Evolutionary conservation across 2,888 invertebrate genomes (phyloP), one percentile per base, ranked within the genome.

Genomic region (Meganola albula): DNA sequence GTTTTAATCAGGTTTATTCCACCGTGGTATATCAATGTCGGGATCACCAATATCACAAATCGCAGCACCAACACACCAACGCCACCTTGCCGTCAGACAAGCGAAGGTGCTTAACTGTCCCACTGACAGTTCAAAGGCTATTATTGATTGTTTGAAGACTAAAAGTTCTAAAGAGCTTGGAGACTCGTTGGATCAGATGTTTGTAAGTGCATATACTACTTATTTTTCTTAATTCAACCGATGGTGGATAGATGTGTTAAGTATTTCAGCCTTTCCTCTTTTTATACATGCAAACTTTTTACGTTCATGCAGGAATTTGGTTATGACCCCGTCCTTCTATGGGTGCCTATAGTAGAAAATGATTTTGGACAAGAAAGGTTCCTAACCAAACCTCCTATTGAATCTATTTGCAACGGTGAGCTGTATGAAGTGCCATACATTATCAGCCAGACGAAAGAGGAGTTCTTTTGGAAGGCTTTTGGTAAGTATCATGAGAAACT

Each of bases 21-120:
- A 93, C 57, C 88, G 89, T 35, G 92, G 87, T 0, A 90, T 92
- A 10, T 87, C 90, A 0, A 90, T 91, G 88, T 92, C 92, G 53
- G 92, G 90, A 1, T 87, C 92, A 0, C 85, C 88, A 0, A 76
- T 88, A 0, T 84, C 84, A 1, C 88, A 90, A 27, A 86, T 83
- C 62, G 78, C 87, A 1, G 64, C 89, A 7, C 87, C 88, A 0
- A 59, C 60, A 0, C 74, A 91, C 41, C 91, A 91, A 65, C 62
- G 87, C 24, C 54, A 87, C 12, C 65, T 92, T 30, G 91, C 91
- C 0, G 84, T 82, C 34, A 87, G 87, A 38, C 91, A 92, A 54
- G 93, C 92, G 0, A 58, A 76, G 3, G 45, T 91, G 2, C 58
- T 93, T 0, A 74, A 77, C 35, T 93, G 93, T 58, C 87, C 90